These are phyloP conservation scores for Entomobrya multifasciata DNA, from an alignment of 2,888 invertebrate species.

Conservation along the genomic window DNA sequence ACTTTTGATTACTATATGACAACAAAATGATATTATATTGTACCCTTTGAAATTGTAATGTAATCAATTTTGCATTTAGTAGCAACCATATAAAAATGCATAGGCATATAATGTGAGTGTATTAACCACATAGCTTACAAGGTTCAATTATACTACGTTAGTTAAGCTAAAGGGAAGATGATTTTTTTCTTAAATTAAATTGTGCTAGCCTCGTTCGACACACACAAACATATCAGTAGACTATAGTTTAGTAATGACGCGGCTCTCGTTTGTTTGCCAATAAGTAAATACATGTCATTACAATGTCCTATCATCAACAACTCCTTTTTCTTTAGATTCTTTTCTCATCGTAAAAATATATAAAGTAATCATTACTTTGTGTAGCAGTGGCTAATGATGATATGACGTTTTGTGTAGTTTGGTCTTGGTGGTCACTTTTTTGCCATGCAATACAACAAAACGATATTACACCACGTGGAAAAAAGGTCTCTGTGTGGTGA, in stretches of 20 bases:
- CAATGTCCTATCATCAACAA: constrained; percentile 59
- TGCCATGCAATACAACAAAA: neutral
- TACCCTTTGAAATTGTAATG: neutral
- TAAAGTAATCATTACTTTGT: constrained; percentile 46
- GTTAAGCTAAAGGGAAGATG: constrained; percentile 44
- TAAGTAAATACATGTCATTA: constrained; percentile 68
- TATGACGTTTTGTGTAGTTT: constrained; percentile 34
- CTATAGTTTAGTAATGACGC: constrained; percentile 49
- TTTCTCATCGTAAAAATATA: constrained; percentile 70
- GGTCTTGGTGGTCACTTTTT: constrained; percentile 43
- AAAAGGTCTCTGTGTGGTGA: neutral
- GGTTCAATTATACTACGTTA: constrained; percentile 45
- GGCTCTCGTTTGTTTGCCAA: constrained; percentile 68
- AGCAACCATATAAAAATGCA: constrained; percentile 1
- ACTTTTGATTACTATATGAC: neutral
- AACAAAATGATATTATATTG: neutral
- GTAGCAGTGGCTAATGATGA: constrained; percentile 38
- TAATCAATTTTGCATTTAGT: neutral
- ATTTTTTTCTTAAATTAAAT: constrained; percentile 54
- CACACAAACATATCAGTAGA: constrained; percentile 14
- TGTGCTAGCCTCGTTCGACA: constrained; percentile 58
- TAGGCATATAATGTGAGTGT: neutral
- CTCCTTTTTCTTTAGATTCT: constrained; percentile 2
- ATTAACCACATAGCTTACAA: constrained; percentile 61
- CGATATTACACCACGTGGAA: constrained; percentile 8